Evolutionary conservation across 2,888 invertebrate species (phyloP), one percentile per base, ranked within the genome.

Genomic region (Rotaria macrura): DNA sequence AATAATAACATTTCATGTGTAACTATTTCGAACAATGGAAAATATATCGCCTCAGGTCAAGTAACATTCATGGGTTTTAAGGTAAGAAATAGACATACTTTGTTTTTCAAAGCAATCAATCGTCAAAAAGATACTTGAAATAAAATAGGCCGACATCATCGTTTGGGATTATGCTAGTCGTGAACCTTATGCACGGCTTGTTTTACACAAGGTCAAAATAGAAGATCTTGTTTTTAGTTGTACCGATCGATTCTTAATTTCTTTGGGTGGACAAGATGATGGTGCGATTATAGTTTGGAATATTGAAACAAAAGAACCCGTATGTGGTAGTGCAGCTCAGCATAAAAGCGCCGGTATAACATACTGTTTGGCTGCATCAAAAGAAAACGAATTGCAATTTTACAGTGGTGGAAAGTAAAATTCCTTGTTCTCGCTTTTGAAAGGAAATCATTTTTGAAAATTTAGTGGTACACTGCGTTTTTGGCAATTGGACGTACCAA

Each of bases 31-130:
- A 90, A 89, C 84, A 89, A 93, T 88, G 95, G 96, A 43, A 93
- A 93, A 40, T 95, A 93, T 89, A 92, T 97, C 65, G 96, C 95
- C 10, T 95, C 96, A 0, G 96, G 96, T 0, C 96, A 96, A 91
- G 93, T 94, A 65, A 96, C 95, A 89, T 94, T 95, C 89, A 94
- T 95, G 90, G 96, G 96, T 9, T 96, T 96, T 90, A 95, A 94
- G 90, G 94, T 94, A 89, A 87, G 65, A 83, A n/a, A 25, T 43
- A 84, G 49, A 14, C 12, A 49, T 17, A 49, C 20, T 65, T 17
- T 65, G 29, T 34, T 6, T 4, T 10, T 79, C 25, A 23, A 38
- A 79, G 40, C 40, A 79, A 79, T 40, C 43, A 9, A 25, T 79
- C 12, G 4, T 25, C 20, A 54, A 54, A 54, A 54, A 23, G 25